phyloP scores from a whole-genome alignment of 2,113 vertebrate species.

The Gallinago media region DNA sequence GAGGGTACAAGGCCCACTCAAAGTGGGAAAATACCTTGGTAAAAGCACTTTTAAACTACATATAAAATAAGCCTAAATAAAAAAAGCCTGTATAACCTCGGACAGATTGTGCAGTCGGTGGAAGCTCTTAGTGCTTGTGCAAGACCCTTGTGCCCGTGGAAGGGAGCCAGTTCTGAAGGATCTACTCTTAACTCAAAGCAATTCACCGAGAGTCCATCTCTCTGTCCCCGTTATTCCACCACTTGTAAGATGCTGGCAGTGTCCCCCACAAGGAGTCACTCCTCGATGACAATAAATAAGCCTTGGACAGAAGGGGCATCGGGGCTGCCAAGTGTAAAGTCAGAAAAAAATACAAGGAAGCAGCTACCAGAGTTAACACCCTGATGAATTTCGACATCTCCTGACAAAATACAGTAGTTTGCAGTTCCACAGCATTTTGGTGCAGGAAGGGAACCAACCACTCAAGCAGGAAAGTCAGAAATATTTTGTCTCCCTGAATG shows the following conservation, averaged over 20 bases:
- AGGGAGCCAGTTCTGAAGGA: not conserved
- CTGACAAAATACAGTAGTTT: not conserved
- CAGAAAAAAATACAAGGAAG: not conserved
- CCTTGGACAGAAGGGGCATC: not conserved
- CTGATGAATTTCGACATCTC: not conserved
- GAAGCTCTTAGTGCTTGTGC: not conserved
- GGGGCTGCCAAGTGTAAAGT: not conserved
- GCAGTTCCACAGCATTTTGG: not conserved
- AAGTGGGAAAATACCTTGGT: not conserved
- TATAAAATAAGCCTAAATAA: not conserved
- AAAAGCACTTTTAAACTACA: accelerated
- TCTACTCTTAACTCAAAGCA: not conserved
- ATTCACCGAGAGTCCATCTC: not conserved
- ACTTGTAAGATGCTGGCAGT: not conserved
- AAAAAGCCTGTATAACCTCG: not conserved
- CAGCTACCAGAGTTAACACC: not conserved
- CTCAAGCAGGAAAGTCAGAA: not conserved
- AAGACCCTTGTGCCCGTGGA: not conserved
- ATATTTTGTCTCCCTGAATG: not conserved
- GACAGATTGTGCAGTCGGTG: not conserved
- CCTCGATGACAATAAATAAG: accelerated
- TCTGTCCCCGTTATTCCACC: not conserved
- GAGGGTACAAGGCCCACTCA: not conserved
- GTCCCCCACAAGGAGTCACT: not conserved
- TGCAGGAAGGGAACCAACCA: not conserved